These are phyloP conservation scores for Sakesphorus luctuosus DNA, from an alignment of 2,113 vertebrate genomes.

Conservation along the genomic window DNA sequence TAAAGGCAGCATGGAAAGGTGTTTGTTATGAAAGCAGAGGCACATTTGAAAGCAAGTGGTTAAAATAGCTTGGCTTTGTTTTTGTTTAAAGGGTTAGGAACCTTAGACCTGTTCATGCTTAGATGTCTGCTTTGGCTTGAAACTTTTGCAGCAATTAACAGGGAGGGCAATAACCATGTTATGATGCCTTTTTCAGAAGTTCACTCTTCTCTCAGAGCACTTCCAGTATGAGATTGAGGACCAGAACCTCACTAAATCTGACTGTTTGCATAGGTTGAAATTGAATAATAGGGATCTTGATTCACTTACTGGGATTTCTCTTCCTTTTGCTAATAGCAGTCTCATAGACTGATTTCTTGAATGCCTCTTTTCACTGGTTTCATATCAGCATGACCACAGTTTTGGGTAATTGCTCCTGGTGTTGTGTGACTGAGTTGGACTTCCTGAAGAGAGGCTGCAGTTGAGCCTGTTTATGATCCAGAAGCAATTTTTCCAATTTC, in stretches of 20 bases:
- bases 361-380: background rate
- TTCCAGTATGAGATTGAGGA: background rate
- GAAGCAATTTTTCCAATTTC: background rate
- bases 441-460: background rate
- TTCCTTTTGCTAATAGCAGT: background rate
- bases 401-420: background rate
- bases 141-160: background rate
- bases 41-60: background rate
- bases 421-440: background rate
- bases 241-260: background rate
- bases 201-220: fast-evolving
- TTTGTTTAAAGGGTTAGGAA: background rate
- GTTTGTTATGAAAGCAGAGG: background rate
- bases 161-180: background rate
- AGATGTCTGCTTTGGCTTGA: background rate
- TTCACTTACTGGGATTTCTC: background rate
- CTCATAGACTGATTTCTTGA: background rate
- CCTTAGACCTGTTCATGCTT: fast-evolving
- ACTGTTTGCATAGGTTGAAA: background rate
- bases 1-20: background rate
- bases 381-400: fast-evolving
- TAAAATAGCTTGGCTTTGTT: background rate
- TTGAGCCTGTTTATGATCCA: background rate
- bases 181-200: fast-evolving
- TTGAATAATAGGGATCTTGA: background rate